Conservation (phyloP, 2,888 invertebrate species). For the Thalpophila matura region DNA sequence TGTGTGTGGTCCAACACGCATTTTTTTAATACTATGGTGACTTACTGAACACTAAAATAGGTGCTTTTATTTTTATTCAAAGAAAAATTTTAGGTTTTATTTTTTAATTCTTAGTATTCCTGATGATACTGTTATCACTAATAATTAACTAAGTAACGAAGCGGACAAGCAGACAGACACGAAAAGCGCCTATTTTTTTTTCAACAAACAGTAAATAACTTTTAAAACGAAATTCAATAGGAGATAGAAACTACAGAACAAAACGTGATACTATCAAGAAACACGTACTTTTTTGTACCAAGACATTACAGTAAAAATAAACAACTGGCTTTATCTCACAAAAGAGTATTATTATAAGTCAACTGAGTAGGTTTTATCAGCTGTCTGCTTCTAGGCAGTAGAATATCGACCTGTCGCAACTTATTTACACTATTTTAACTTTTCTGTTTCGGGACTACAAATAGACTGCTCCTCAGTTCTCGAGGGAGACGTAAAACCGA, state of each 20-base stretch:
- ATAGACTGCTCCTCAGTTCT: conserved; percentile 44
- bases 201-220: background rate
- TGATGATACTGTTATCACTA: too few species aligned
- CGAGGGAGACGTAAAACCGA: conserved; percentile 41
- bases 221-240: conserved; percentile 12
- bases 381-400: background rate
- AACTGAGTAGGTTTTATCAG: conserved; percentile 14
- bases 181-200: too few species aligned
- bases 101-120: too few species aligned
- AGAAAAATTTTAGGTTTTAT: too few species aligned
- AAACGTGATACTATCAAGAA: background rate
- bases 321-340: conserved; percentile 21
- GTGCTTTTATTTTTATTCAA: too few species aligned
- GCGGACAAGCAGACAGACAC: too few species aligned
- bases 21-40: too few species aligned
- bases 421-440: conserved; percentile 55
- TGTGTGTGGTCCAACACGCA: too few species aligned
- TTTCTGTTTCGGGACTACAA: conserved; percentile 23
- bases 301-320: background rate
- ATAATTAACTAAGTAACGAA: too few species aligned
- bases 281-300: conserved; percentile 6
- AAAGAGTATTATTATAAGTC: conserved; percentile 29
- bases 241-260: conserved; percentile 1
- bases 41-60: too few species aligned
- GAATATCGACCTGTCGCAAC: conserved; percentile 45